phyloP scores from a whole-genome alignment of 2,797 vertebrate genomes.

The Sarcophilus harrisii region DNA sequence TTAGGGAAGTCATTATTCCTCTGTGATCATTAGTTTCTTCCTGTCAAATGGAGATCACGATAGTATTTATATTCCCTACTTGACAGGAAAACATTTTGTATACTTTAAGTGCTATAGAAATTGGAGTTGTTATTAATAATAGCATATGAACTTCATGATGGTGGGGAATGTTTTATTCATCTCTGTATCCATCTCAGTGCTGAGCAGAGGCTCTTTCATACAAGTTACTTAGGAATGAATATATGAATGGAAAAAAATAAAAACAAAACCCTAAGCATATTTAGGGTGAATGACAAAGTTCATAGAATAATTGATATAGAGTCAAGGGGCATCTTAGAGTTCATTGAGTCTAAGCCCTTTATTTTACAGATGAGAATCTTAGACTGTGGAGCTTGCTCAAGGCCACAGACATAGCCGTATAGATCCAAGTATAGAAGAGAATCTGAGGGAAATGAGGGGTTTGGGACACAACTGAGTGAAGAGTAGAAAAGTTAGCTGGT shows the following conservation, averaged over 20 bases:
- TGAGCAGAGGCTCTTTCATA: neutral
- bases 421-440: neutral
- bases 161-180: neutral
- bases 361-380: slow-evolving; percentile 34
- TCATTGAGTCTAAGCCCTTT: neutral
- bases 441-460: neutral
- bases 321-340: neutral
- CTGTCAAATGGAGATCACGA: neutral
- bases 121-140: neutral
- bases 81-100: neutral
- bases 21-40: neutral
- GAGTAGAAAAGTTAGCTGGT: neutral
- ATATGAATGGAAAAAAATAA: neutral
- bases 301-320: neutral
- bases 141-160: neutral
- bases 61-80: neutral
- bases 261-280: neutral
- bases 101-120: neutral
- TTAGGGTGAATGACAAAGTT: neutral
- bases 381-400: neutral
- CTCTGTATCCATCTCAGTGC: neutral
- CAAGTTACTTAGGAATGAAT: neutral
- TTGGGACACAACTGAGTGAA: neutral
- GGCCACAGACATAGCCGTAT: accelerated
- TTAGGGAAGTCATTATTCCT: neutral